These are phyloP conservation scores for Sebastes kiyomatsui DNA, from an alignment of 2,797 vertebrate genomes.

Conservation along the genomic window DNA sequence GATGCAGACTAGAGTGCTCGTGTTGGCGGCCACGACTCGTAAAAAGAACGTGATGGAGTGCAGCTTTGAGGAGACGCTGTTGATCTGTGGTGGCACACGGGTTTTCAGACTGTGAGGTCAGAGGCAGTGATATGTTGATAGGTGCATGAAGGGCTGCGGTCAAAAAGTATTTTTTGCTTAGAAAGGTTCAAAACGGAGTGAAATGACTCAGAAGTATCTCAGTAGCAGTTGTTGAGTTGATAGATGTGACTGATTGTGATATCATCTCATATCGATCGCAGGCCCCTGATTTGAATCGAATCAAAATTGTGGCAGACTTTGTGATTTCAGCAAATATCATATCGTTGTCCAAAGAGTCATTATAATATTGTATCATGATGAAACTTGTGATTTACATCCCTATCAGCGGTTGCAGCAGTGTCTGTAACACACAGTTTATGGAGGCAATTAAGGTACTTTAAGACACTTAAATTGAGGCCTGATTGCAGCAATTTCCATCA, in stretches of 20 bases:
- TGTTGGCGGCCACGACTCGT: slow-evolving; percentile 5
- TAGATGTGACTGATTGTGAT: neutral
- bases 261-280: neutral
- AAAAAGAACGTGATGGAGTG: slow-evolving; percentile 25
- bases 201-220: no score
- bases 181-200: no score
- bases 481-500: neutral
- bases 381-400: no score
- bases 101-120: neutral
- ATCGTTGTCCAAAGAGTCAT: no score
- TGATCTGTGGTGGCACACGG: neutral
- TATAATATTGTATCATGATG: no score
- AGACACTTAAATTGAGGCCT: neutral
- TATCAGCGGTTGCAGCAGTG: neutral
- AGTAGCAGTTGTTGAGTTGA: no score
- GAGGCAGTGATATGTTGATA: neutral
- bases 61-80: neutral
- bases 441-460: neutral
- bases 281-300: no score
- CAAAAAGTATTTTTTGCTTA: no score
- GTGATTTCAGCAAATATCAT: no score
- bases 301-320: no score
- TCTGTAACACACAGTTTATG: neutral
- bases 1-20: neutral
- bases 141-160: neutral